These are phyloP conservation scores for Nomada ruficornis DNA, from an alignment of 2,888 invertebrate genomes.

Conservation along the genomic window DNA sequence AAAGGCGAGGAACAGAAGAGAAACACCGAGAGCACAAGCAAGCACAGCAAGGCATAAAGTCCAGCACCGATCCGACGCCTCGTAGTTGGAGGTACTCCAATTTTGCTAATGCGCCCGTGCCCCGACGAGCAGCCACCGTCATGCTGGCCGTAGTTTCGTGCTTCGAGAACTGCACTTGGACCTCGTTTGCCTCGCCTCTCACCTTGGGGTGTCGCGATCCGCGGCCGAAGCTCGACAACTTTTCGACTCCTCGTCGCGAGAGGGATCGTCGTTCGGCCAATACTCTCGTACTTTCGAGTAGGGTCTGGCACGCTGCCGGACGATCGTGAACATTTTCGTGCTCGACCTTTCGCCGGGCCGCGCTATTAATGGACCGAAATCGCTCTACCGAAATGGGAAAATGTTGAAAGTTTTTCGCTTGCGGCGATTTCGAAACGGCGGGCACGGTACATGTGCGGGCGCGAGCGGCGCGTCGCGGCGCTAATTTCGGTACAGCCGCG, in stretches of 20 bases:
- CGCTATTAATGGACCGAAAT: slow-evolving; percentile 62
- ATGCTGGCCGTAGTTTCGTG: slow-evolving; percentile 15
- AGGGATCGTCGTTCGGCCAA: not conserved
- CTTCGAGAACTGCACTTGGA: slow-evolving; percentile 64
- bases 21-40: slow-evolving; percentile 28
- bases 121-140: slow-evolving; percentile 25
- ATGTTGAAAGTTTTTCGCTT: slow-evolving; percentile 29
- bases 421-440: slow-evolving; percentile 35
- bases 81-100: slow-evolving; percentile 81
- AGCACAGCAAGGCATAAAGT: slow-evolving; percentile 48
- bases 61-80: slow-evolving; percentile 69
- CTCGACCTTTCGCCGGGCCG: slow-evolving; percentile 52
- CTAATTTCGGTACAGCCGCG: slow-evolving; percentile 20
- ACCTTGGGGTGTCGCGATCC: slow-evolving; percentile 45
- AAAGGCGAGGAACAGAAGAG: slow-evolving; percentile 2
- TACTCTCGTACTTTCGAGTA: not conserved
- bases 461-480: not conserved
- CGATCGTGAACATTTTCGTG: slow-evolving; percentile 44
- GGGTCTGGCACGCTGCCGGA: slow-evolving; percentile 54
- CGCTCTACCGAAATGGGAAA: slow-evolving; percentile 58
- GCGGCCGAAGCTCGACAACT: slow-evolving; percentile 51
- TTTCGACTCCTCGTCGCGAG: slow-evolving; percentile 4
- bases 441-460: not conserved
- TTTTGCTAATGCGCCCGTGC: slow-evolving; percentile 80
- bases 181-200: slow-evolving; percentile 53